Conservation (phyloP, 2,797 vertebrate species). For the Myotis myotis region DNA sequence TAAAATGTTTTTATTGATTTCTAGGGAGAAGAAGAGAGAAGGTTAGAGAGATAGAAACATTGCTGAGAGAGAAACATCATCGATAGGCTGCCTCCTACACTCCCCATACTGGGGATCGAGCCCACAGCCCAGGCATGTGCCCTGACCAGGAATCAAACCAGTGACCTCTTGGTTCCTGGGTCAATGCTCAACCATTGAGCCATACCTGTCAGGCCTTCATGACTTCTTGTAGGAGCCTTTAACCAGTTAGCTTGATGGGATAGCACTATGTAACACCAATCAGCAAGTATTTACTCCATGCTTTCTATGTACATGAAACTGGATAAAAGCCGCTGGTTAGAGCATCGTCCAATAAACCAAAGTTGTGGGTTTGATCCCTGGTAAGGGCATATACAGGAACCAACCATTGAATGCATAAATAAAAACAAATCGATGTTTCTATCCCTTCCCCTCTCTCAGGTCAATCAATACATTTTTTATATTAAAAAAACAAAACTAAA, state of each 20-base stretch:
- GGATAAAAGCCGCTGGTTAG: background rate
- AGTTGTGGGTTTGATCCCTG: background rate
- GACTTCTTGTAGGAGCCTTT: background rate
- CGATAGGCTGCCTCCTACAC: no score
- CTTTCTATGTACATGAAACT: background rate
- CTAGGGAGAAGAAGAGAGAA: no score
- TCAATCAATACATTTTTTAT: background rate
- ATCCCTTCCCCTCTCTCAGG: background rate
- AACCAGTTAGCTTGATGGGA: background rate
- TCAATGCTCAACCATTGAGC: no score
- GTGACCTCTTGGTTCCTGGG: no score
- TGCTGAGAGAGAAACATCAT: no score
- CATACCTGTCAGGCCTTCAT: background rate
- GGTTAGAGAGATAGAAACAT: no score
- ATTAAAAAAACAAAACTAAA: background rate
- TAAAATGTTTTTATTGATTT: no score
- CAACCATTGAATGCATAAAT: background rate
- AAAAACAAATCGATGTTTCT: background rate
- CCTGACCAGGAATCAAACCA: no score
- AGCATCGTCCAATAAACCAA: background rate
- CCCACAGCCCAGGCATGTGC: no score
- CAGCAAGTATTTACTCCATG: background rate
- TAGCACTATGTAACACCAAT: background rate
- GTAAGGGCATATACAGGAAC: background rate
- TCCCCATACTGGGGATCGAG: no score